Conservation (phyloP, 2,113 vertebrate genomes). For the Rallus limicola region DNA sequence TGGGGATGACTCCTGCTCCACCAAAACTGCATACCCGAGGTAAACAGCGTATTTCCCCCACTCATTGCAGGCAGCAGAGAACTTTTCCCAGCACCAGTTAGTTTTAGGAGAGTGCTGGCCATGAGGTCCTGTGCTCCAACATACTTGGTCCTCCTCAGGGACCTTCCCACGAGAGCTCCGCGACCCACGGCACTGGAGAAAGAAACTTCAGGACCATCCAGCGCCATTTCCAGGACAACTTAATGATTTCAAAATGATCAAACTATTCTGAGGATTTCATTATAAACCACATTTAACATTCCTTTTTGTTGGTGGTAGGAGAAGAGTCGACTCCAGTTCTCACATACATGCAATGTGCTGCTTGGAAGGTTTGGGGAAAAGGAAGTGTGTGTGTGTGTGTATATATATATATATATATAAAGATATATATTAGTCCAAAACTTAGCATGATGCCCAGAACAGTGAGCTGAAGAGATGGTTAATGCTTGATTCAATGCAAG, state of each 20-base stretch:
- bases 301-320: not conserved
- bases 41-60: not conserved
- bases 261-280: not conserved
- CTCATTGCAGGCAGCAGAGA: not conserved
- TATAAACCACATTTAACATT: rapidly evolving
- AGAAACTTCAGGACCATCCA: not conserved
- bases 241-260: not conserved
- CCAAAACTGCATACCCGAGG: rapidly evolving
- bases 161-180: not conserved
- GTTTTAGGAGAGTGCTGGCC: not conserved
- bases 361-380: not conserved
- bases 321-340: not conserved
- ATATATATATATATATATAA: not conserved
- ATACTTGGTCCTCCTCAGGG: not conserved
- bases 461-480: not conserved
- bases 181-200: not conserved
- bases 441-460: not conserved
- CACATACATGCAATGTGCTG: not conserved
- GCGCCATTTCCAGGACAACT: not conserved
- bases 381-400: not conserved
- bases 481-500: not conserved
- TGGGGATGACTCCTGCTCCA: not conserved
- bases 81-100: not conserved
- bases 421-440: not conserved
- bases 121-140: not conserved